Evolutionary conservation across 2,797 vertebrate genomes (phyloP).

Genomic region (Etheostoma perlongum): DNA sequence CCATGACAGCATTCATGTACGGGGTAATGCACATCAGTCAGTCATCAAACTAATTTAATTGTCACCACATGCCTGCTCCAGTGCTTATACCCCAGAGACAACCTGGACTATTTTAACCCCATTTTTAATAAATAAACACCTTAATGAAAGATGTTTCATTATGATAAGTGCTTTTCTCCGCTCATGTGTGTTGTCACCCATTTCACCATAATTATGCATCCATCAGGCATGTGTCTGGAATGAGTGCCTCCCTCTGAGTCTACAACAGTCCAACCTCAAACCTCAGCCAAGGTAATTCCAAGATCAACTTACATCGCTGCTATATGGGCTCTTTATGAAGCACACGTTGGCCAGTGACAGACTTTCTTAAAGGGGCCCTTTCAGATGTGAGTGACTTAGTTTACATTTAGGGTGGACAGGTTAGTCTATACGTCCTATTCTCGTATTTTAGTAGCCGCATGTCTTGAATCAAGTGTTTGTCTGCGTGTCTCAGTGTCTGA

Average conservation of each 20-base stretch:
- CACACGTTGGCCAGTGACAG: conserved; percentile 15
- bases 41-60: neutral
- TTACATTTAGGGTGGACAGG: conserved; percentile 70
- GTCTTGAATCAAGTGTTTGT: conserved; percentile 69
- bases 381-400: conserved; percentile 58
- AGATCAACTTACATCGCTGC: conserved; percentile 59
- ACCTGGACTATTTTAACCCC: neutral
- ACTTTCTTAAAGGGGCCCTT: conserved; percentile 66
- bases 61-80: neutral
- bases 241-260: conserved; percentile 34
- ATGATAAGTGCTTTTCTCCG: conserved; percentile 7
- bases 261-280: conserved; percentile 51
- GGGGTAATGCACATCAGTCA: neutral
- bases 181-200: conserved; percentile 25
- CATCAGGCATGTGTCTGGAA: conserved; percentile 59
- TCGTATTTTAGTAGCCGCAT: conserved; percentile 7
- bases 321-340: conserved; percentile 70
- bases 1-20: neutral
- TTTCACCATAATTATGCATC: conserved; percentile 42
- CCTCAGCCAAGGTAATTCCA: conserved; percentile 60
- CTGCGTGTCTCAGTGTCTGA: conserved; percentile 21
- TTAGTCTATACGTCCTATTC: conserved; percentile 43
- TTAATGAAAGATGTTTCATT: conserved; percentile 14
- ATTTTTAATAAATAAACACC: conserved; percentile 28
- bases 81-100: neutral